Base-by-base conservation (phyloP, 2,113 vertebrate species). In the Anoplopoma fimbria region DNA sequence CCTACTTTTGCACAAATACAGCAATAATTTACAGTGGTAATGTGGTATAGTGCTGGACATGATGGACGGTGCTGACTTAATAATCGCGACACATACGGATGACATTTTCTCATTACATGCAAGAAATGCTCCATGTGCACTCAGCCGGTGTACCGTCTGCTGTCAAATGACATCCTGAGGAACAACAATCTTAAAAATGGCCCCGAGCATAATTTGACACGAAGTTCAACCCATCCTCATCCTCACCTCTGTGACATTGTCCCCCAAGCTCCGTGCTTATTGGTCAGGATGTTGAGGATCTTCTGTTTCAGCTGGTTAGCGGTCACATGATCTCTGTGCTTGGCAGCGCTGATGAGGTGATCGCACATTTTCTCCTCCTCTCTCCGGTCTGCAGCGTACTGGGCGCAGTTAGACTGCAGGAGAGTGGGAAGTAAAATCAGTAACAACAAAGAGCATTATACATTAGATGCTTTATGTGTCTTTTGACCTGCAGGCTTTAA, bases 291-390 rank as follows among this genome's bases (percentile, higher is more conserved):
- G 92, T 99, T 99, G 72, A 99, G 96, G 93, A 99, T 99, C 94
- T 99, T 99, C 92, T 99, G 98, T 79, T 99, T 99, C 81, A 99
- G 95, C 85, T 99, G 98, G 91, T 99, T 99, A 15, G 98, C 98
- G 0, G 98, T 99, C 70, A 99, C 98, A 0, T 99, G 98, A 84
- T 99, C 98, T 69, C 98, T 94, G 92, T 99, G 98, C 78, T 99
- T 99, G 1, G 98, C 97, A 0, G 98, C 98, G n/a, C 98, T 98
- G 91, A 99, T 99, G 72, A 99, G 97, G 72, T 99, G 98, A 82
- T 99, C 98, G 58, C 98, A 99, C 98, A 99, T 99, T 93, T 99
- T 99, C 90, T 99, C 98, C 86, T 99, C 98, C 75, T 99, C 98
- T 82, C 97, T 95, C 65, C 98, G 94, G 86, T 99, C 98, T 3